Evolutionary conservation across 2,113 vertebrate genomes (phyloP), one percentile per base, ranked within the genome.

Genomic region (Synchiropus splendidus): DNA sequence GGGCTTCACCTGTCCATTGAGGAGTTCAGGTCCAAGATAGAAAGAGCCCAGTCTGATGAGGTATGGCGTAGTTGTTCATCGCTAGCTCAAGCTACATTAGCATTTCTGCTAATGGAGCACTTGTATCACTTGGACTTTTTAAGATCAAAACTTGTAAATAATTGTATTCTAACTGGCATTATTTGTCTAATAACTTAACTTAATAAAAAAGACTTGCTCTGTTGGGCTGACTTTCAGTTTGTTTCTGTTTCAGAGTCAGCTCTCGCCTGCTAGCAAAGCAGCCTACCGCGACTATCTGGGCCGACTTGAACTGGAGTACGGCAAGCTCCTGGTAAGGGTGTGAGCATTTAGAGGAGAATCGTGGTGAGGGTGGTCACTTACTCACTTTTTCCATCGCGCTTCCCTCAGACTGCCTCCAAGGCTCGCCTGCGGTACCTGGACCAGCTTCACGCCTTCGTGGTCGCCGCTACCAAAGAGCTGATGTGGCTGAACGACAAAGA

Each of bases 401-500:
- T 10, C 13, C 6, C 12, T 4, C 68, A 97, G 94, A 92, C 73
- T 48, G 67, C 85, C 1, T 94, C 91, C 16, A 90, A 91, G 69
- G 67, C 81, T 0, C 89, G 91, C 0, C 86, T 97, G 36, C 83
- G 79, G 13, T 70, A 73, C 72, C 83, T 97, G 53, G 89, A 89
- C 46, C 85, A 87, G 70, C 86, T 97, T 0, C 85, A 96, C 0
- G 66, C 78, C 36, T 96, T 96, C 0, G 89, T 97, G 42, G 72
- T 68, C 0, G 85, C 89, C 0, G 91, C 94, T 37, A 96, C 92
- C 54, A 90, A 91, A 55, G 94, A 97, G 77, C 84, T 97, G 60
- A 87, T 96, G 89, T 97, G 94, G 94, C 82, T 96, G 48, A 92
- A 87, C 0, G 90, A 94, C 63, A 91, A 91, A 30, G 94, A 97